These are phyloP conservation scores for Thalassaphorura encarpata DNA, from an alignment of 1,140 invertebrate genomes.

Conservation along the genomic window DNA sequence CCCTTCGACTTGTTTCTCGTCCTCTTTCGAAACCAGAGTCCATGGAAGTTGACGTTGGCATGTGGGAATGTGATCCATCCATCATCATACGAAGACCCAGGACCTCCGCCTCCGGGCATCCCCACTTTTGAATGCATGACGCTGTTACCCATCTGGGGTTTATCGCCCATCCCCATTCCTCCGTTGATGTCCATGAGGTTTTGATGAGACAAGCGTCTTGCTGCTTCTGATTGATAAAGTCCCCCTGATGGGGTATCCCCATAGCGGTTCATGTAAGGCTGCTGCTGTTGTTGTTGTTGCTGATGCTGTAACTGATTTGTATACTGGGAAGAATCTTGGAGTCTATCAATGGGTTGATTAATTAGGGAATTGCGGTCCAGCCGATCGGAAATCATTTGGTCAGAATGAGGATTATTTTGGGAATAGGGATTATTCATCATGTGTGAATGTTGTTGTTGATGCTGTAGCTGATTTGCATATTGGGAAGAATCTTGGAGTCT, in stretches of 20 bases:
- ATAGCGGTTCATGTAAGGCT: slow-evolving; percentile 20
- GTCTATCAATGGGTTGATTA: slow-evolving; percentile 22
- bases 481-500: slow-evolving; percentile 7
- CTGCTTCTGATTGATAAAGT: slow-evolving; percentile 8
- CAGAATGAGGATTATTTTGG: slow-evolving; percentile 1
- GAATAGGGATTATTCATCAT: slow-evolving; percentile 5
- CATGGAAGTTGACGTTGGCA: too few species aligned
- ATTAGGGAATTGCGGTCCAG: slow-evolving; percentile 30
- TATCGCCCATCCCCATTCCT: slow-evolving; percentile 8
- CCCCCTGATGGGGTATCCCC: slow-evolving; percentile 14
- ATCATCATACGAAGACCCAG: too few species aligned
- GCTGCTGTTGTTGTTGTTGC: slow-evolving; percentile 12
- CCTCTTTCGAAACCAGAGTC: too few species aligned
- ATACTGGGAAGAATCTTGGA: slow-evolving; percentile 5
- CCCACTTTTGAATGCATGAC: too few species aligned
- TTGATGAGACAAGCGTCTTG: too few species aligned
- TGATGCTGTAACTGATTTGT: slow-evolving; percentile 3
- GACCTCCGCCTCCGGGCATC: too few species aligned
- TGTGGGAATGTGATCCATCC: too few species aligned
- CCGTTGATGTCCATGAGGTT: slow-evolving; percentile 7
- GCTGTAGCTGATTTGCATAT: slow-evolving; percentile 2
- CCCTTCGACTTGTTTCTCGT: slow-evolving; percentile 25
- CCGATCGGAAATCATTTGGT: slow-evolving; percentile 26
- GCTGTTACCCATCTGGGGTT: slow-evolving; percentile 2
- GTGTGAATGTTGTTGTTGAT: slow-evolving; percentile 9